A percentile compares a stretch with the other conserved stretches of the same genome.
phyloP scores from a whole-genome alignment of 2,888 invertebrate species.

The Heliconius sara region DNA sequence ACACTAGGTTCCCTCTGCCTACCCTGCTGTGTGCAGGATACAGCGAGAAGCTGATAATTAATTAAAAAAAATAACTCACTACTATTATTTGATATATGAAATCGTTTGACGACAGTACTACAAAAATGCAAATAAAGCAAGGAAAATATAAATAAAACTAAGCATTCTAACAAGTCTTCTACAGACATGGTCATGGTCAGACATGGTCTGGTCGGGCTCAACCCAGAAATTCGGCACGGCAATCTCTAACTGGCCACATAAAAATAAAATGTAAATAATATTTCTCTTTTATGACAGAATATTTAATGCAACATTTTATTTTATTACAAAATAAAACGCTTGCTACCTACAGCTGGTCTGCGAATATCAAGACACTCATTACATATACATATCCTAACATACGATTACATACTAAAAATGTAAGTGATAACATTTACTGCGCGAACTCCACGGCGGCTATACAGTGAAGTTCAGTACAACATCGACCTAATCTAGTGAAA shows the following conservation, averaged over 20 bases:
- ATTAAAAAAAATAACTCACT: no score
- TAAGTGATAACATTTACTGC: constrained; percentile 54
- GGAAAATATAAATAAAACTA: no score
- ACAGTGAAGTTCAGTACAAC: constrained; percentile 57
- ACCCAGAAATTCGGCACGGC: no score
- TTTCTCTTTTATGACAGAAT: not conserved
- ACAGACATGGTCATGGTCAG: no score
- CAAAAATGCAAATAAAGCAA: no score
- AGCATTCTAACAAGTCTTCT: no score
- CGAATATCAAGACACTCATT: constrained; percentile 64
- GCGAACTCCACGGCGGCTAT: constrained; percentile 50
- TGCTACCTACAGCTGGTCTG: constrained; percentile 66
- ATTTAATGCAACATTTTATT: not conserved
- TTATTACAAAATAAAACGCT: constrained; percentile 12
- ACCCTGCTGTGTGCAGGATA: no score
- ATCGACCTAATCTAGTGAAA: constrained; percentile 62
- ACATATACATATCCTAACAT: constrained; percentile 55
- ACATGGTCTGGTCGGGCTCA: no score
- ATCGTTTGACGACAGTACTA: no score
- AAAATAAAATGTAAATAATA: not conserved
- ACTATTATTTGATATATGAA: not conserved
- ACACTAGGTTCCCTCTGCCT: no score
- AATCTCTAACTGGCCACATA: no score
- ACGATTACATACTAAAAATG: constrained; percentile 34
- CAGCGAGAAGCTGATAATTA: no score